phyloP scores from a whole-genome alignment of 53 echinoderm and acorn worm species.

The Paelopatides confundens region DNA sequence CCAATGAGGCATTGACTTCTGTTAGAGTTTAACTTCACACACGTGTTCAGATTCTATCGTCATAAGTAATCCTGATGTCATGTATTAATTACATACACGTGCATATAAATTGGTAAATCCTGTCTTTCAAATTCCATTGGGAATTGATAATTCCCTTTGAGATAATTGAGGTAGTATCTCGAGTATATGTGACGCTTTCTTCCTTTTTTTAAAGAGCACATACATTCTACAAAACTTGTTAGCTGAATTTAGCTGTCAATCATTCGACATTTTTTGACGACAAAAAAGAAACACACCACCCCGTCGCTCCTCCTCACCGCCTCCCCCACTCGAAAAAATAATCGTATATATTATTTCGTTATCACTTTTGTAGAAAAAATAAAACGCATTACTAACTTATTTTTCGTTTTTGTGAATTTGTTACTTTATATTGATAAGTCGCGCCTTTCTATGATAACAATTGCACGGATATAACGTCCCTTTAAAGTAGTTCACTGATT shows the following conservation, averaged over 20 bases:
- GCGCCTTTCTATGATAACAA: neutral
- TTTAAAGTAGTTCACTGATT: neutral
- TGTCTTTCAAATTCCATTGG: neutral
- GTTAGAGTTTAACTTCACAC: neutral
- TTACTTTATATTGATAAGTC: neutral
- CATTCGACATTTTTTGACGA: too few species aligned
- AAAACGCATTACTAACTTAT: neutral
- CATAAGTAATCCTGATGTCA: slow-evolving; percentile 22
- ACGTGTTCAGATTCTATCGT: neutral
- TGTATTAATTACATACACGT: slow-evolving; percentile 37
- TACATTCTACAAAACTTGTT: neutral
- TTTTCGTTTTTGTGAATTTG: neutral
- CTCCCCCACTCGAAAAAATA: too few species aligned
- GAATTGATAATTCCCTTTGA: neutral
- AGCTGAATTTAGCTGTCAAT: neutral
- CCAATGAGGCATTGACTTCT: too few species aligned
- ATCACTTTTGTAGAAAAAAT: too few species aligned
- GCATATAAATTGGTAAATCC: slow-evolving; percentile 6
- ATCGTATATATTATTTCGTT: too few species aligned
- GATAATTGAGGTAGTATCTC: neutral
- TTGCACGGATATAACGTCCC: neutral
- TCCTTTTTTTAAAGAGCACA: neutral
- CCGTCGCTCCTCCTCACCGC: too few species aligned
- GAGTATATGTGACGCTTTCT: neutral
- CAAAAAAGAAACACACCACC: too few species aligned